A percentile compares a stretch with the other conserved stretches of the same genome.
These are phyloP conservation scores for Mimas tiliae DNA, from an alignment of 2,888 invertebrate species.

Conservation along the genomic window DNA sequence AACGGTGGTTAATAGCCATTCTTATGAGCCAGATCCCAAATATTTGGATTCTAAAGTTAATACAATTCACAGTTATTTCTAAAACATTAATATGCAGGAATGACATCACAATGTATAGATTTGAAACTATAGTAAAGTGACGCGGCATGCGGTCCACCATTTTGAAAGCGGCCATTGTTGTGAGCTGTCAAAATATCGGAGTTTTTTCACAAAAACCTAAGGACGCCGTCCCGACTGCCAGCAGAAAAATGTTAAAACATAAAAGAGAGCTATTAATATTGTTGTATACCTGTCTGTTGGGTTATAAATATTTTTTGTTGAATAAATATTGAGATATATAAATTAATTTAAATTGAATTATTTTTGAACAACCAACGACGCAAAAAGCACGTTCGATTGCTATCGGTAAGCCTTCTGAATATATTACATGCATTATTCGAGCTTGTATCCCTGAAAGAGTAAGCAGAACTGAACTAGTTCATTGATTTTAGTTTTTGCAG, in stretches of 20 bases:
- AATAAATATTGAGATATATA: constrained; percentile 13
- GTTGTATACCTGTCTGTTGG: constrained; percentile 20
- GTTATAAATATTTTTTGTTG: constrained; percentile 21
- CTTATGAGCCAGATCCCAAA: not conserved
- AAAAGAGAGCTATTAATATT: constrained; percentile 22
- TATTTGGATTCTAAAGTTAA: not conserved
- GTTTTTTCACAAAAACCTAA: constrained; percentile 48
- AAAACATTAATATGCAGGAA: constrained; percentile 1
- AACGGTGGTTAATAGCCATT: not conserved
- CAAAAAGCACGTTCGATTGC: too few relatives aligned
- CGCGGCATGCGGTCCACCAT: constrained; percentile 65
- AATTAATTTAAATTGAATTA: not conserved
- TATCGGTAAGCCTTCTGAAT: too few relatives aligned
- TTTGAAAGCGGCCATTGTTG: constrained; percentile 64
- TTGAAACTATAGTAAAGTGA: constrained; percentile 23
- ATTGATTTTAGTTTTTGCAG: too few relatives aligned
- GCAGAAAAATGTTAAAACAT: constrained; percentile 20
- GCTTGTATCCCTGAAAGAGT: too few relatives aligned
- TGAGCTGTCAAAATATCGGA: constrained; percentile 77
- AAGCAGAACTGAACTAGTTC: too few relatives aligned
- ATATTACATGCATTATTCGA: too few relatives aligned
- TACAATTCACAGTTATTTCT: not conserved
- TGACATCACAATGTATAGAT: constrained; percentile 2
- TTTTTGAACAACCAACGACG: not conserved
- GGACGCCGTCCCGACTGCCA: constrained; percentile 20